Conservation (phyloP, 2,888 invertebrate species). For the Ichneumoninae sp. region DNA sequence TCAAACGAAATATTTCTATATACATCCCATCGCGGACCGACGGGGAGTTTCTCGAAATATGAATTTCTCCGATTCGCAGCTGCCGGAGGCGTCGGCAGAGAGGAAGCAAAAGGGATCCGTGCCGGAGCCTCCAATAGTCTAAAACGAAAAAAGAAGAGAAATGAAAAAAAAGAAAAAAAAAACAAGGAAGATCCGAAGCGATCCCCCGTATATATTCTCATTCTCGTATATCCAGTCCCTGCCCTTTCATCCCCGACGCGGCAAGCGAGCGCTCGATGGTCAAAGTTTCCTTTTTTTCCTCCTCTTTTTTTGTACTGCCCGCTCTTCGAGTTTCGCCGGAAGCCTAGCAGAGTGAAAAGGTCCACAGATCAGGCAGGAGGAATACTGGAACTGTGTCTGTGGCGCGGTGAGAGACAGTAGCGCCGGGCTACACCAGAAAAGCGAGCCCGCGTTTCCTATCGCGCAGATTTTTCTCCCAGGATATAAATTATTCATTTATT, state of each 20-base stretch:
- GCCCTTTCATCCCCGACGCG: slow-evolving; percentile 29
- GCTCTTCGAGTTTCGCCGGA: slow-evolving; percentile 4
- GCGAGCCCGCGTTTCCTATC: slow-evolving; percentile 27
- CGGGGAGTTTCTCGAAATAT: slow-evolving; percentile 36
- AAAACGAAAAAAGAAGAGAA: slow-evolving; percentile 25
- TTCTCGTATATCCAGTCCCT: slow-evolving; percentile 4
- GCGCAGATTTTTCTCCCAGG: slow-evolving; percentile 52
- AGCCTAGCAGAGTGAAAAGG: slow-evolving; percentile 22
- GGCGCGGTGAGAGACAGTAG: slow-evolving; percentile 5
- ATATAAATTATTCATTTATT: slow-evolving; percentile 60
- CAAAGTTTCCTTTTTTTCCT: slow-evolving; percentile 24
- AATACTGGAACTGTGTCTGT: slow-evolving; percentile 34
- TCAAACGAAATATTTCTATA: slow-evolving; percentile 41
- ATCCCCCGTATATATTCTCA: slow-evolving; percentile 2
- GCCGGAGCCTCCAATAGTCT: not conserved
- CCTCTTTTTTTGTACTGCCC: not conserved
- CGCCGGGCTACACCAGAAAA: not conserved
- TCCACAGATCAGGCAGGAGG: slow-evolving; percentile 28
- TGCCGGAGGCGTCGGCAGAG: slow-evolving; percentile 21
- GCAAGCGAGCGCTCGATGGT: slow-evolving; percentile 37
- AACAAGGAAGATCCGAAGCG: not conserved
- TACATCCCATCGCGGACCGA: slow-evolving; percentile 3
- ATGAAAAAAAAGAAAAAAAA: no score
- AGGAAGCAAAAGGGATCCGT: slow-evolving; percentile 6
- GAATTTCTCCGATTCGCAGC: slow-evolving; percentile 46